Percentiles rank a stretch among this genome's conserved stretches.
phyloP scores from a whole-genome alignment of 2,113 vertebrate species.

The Butorides virescens region DNA sequence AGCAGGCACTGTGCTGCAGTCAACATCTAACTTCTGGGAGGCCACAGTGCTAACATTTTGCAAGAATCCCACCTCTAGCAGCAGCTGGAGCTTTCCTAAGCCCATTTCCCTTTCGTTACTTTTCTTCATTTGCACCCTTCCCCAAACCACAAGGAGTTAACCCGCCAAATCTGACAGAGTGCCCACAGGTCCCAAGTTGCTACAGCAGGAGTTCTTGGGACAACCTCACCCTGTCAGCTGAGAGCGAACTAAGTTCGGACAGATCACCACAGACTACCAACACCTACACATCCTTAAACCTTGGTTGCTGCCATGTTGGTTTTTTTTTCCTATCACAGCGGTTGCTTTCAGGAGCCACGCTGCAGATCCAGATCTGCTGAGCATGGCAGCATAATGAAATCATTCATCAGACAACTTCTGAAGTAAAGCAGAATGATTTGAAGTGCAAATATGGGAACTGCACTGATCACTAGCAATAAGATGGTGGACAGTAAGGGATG shows the following conservation, averaged over 20 bases:
- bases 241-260: neutral
- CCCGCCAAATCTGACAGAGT: neutral
- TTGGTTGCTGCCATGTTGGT: neutral
- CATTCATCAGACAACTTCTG: neutral
- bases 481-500: neutral
- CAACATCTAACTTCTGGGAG: neutral
- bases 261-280: neutral
- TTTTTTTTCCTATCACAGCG: neutral
- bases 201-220: neutral
- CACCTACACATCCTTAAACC: neutral
- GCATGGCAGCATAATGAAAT: neutral
- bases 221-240: neutral
- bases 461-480: neutral
- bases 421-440: neutral
- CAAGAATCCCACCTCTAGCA: neutral
- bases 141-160: neutral
- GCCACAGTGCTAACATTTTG: neutral
- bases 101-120: neutral
- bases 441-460: neutral
- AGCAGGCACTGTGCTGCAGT: neutral
- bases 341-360: neutral
- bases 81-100: neutral
- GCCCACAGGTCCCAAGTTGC: neutral
- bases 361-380: neutral
- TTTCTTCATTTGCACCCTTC: neutral